Evolutionary conservation across 2,888 invertebrate species (phyloP), one percentile per base, ranked within the genome.

Genomic region (Chrysina gloriosa): DNA sequence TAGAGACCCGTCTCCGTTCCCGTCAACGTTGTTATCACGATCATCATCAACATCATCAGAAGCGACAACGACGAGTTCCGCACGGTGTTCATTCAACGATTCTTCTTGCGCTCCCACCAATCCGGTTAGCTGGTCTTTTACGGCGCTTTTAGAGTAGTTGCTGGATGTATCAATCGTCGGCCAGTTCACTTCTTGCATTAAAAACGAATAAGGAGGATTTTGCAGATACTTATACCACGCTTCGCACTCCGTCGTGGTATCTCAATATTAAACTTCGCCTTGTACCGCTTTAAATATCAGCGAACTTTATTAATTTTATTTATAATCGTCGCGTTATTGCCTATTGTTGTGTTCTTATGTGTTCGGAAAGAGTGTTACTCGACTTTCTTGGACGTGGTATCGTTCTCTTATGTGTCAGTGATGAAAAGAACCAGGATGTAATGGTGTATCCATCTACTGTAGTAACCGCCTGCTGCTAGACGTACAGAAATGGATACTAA

Each of bases 401-500:
- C 36, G n/a, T 16, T 29, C 11, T 34, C 31, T 39, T 58, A 23
- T 25, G 19, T 27, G 25, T 42, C 27, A 42, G 16, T 14, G 27
- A 52, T 52, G 64, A 65, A 65, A 16, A 48, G 29, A 66, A 56
- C 14, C 56, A 54, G 66, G 66, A 66, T 66, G 39, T 65, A 39
- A 50, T 66, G 56, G 21, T 39, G 65, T 27, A 31, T 31, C 25
- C 50, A 52, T 52, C 52, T 42, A 42, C 25, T 61, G 27, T 56
- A 36, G 29, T 6, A 14, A 27, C 36, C 50, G 39, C 39, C 27
- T 56, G 45, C 42, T 54, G 45, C 34, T 61, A 61, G 36, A 61
- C 42, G 27, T 42, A 58, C 48, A 58, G 66, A 48, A 58, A 67
- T 67, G 66, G 66, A 67, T 58, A 58, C 47, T 47, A 69, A 65